Percentiles rank a stretch among this genome's conserved stretches.
These are phyloP conservation scores for Plectus sambesii DNA, from an alignment of 1,140 invertebrate genomes.

Conservation along the genomic window DNA sequence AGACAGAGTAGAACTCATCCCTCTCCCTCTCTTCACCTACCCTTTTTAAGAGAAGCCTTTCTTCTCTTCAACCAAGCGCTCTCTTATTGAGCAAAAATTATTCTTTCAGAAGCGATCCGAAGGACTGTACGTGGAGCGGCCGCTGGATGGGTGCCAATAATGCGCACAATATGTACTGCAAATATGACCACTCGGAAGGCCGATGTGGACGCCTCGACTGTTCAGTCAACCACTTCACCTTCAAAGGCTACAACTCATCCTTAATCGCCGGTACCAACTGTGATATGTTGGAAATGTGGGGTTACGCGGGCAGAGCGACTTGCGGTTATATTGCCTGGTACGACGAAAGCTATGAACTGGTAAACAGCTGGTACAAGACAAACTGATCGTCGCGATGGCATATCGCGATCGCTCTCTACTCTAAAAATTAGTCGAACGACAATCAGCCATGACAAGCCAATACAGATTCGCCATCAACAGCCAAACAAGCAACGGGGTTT, in stretches of 20 bases:
- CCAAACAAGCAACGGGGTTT: no score
- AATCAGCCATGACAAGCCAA: no score
- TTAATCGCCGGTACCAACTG: conserved; percentile 30
- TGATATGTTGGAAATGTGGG: conserved; percentile 30
- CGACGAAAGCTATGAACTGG: conserved; percentile 24
- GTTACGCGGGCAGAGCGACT: conserved; percentile 30
- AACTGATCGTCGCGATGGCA: no score
- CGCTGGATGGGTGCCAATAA: conserved; percentile 39
- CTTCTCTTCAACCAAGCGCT: no score
- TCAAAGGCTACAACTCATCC: conserved; percentile 23
- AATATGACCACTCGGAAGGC: conserved; percentile 32
- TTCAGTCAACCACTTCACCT: conserved; percentile 32
- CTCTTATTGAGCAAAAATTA: no score
- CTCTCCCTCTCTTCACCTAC: no score
- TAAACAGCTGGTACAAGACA: conserved; percentile 40
- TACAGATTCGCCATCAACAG: no score
- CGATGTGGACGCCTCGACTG: conserved; percentile 29
- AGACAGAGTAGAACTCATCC: no score
- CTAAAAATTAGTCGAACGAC: no score
- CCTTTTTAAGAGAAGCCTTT: no score
- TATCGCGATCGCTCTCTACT: no score
- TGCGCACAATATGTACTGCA: conserved; percentile 34
- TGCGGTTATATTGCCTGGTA: conserved; percentile 40
- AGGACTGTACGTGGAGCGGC: conserved; percentile 34
- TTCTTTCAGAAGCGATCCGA: conserved; percentile 31